Evolutionary conservation across 2,797 vertebrate species (phyloP), one percentile per base, ranked within the genome.

Genomic region (Cyprinella venusta): DNA sequence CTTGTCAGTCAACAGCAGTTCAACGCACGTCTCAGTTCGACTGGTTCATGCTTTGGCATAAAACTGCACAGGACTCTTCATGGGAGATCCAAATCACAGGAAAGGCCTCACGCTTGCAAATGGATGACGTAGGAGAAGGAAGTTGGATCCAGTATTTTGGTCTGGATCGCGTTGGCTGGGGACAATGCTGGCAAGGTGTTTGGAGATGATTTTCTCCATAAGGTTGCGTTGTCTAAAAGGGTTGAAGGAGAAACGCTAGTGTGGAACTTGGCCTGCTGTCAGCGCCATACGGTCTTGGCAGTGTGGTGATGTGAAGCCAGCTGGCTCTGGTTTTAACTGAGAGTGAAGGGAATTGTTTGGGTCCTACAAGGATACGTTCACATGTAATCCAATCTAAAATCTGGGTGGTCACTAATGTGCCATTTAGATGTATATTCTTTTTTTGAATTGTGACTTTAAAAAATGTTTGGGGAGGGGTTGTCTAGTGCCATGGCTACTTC

Each of bases 1-100:
- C 87, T 87, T 90, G 92, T 93, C 91, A 84, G 81, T 91, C 88
- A 92, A 89, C 89, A 74, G 61, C 84, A 85, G 52, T 76, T 82
- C 63, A 86, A 76, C 18, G 84, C 87, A 68, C 79, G 72, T 88
- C 88, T 63, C 36, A 0, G 83, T 89, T 88, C 79, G 61, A 88
- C 87, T 84, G 84, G 86, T 93, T 91, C 88, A 88, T 91, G 87
- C 86, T 88, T 88, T 89, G 86, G 88, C 86, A 89, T 90, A 56
- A 86, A 90, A 91, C 90, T 89, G 83, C 88, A 81, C 88, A 42
- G 59, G 76, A 78, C 80, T 85, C 88, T 89, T 90, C 77, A 86
- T 87, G 79, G 86, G 86, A 42, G 86, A 83, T 85, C 85, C 85
- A 84, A 84, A 85, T 69, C 61, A 87, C 83, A 90, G 87, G 86